These are phyloP conservation scores for Brachystomella parvula DNA, from an alignment of 1,140 invertebrate genomes.

Conservation along the genomic window DNA sequence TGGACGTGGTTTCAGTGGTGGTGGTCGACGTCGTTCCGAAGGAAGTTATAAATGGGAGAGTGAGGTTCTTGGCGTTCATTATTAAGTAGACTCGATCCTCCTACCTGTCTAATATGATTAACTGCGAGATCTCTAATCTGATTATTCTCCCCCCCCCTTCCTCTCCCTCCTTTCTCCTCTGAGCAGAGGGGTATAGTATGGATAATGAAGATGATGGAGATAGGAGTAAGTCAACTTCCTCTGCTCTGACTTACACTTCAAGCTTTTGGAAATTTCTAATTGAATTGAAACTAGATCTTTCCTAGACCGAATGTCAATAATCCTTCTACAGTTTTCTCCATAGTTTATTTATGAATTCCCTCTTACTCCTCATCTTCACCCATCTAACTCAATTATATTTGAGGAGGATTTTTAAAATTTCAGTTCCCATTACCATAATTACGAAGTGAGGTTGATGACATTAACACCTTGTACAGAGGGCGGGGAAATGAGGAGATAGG, in stretches of 20 bases:
- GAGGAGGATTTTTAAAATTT: not conserved
- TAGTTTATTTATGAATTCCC: not conserved
- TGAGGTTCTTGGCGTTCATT: not conserved
- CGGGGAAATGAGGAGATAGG: not conserved
- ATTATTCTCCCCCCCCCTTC: conserved; percentile 17
- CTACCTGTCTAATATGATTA: conserved; percentile 26
- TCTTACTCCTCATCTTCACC: not conserved
- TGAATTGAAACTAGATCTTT: conserved; percentile 1
- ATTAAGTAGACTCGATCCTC: not conserved
- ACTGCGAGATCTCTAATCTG: conserved; percentile 13
- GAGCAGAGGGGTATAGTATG: not conserved
- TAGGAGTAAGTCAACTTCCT: not conserved
- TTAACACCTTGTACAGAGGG: not conserved
- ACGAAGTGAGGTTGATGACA: not conserved
- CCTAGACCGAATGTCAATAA: conserved; percentile 5
- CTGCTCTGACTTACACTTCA: no score
- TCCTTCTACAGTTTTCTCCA: not conserved
- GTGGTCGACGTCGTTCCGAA: no score
- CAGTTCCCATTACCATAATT: not conserved
- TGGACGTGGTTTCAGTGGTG: not conserved
- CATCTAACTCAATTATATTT: not conserved
- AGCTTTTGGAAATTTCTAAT: no score
- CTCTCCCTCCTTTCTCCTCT: not conserved
- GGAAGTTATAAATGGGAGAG: not conserved
- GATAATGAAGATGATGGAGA: not conserved